These are phyloP conservation scores for Ephialtes manifestator DNA, from an alignment of 2,888 invertebrate species.

Conservation along the genomic window DNA sequence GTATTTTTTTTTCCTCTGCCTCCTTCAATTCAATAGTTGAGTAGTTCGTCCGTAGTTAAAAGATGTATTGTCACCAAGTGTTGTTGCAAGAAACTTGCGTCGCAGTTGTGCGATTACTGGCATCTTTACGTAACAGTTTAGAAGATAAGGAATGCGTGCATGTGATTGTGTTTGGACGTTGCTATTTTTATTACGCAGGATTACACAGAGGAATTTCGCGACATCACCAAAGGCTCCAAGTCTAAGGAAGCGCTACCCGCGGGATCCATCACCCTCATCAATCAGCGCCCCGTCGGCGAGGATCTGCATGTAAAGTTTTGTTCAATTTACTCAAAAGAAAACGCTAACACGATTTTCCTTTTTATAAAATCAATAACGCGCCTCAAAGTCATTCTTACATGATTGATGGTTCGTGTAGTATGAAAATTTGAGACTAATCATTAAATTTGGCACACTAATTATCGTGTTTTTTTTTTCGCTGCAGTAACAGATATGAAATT, in stretches of 20 bases:
- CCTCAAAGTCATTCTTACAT: background rate
- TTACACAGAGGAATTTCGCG: constrained; percentile 98
- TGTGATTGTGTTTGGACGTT: constrained; percentile 85
- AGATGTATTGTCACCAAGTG: background rate
- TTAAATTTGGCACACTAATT: background rate
- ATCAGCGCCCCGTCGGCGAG: constrained; percentile 97
- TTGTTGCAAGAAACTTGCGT: background rate
- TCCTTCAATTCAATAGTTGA: background rate
- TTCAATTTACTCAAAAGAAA: constrained; percentile 73
- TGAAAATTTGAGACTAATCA: constrained; percentile 86
- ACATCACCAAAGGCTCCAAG: constrained; percentile 96
- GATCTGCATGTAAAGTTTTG: constrained; percentile 93
- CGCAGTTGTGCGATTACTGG: constrained; percentile 43
- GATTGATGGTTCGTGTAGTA: constrained; percentile 77
- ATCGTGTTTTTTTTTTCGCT: background rate
- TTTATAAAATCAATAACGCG: constrained; percentile 1
- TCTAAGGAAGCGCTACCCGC: constrained; percentile 97
- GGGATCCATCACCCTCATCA: constrained; percentile 97
- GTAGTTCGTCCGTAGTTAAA: background rate
- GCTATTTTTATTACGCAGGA: constrained; percentile 89
- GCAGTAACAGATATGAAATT: background rate
- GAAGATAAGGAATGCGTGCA: constrained; percentile 86
- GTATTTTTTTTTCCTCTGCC: background rate
- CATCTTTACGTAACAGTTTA: constrained; percentile 36
- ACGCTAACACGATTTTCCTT: constrained; percentile 18